These are phyloP conservation scores for Meleagris gallopavo DNA, from an alignment of 2,113 vertebrate genomes.

Conservation along the genomic window DNA sequence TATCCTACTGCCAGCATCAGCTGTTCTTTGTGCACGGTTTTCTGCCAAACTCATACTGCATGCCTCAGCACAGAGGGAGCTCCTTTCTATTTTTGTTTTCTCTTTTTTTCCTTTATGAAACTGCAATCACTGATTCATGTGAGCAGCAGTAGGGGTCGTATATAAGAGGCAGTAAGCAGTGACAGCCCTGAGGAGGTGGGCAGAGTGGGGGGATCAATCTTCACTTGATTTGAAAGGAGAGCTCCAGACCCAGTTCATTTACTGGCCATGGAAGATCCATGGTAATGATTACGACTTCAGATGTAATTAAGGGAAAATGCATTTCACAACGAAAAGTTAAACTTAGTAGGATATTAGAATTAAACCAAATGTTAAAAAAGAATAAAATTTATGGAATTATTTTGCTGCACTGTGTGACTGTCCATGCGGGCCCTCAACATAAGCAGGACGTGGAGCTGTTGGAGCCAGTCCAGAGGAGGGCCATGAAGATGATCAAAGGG, in stretches of 20 bases:
- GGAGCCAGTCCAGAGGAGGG: too few relatives aligned
- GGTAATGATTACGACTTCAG: not conserved
- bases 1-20: fast-evolving
- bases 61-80: not conserved
- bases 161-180: not conserved
- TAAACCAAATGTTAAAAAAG: not conserved
- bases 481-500: too few relatives aligned
- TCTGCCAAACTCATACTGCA: not conserved
- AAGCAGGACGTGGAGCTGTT: too few relatives aligned
- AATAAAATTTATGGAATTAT: not conserved
- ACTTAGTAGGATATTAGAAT: not conserved
- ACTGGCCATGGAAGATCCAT: fast-evolving
- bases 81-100: not conserved
- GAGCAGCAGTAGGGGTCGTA: not conserved
- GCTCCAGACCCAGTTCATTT: not conserved
- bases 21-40: not conserved
- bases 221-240: not conserved
- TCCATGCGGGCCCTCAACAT: too few relatives aligned
- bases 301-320: not conserved
- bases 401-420: not conserved
- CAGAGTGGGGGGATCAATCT: not conserved
- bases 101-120: not conserved
- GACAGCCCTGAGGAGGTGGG: not conserved
- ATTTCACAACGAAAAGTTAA: not conserved
- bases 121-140: not conserved